These are phyloP conservation scores for Catalaphyllia jardinei DNA, from an alignment of 64 coral and sea anemone species.

Conservation along the genomic window DNA sequence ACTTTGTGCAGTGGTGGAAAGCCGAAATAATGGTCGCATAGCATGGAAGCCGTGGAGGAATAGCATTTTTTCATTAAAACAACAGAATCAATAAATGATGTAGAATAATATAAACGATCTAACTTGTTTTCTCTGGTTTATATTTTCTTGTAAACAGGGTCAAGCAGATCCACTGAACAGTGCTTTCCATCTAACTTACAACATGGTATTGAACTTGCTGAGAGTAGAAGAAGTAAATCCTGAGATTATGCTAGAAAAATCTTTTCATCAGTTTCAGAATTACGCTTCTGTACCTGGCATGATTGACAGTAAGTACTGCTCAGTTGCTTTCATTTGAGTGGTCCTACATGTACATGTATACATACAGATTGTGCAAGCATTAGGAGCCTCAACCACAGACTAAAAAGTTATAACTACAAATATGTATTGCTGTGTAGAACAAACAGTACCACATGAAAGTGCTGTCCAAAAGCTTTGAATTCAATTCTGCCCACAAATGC, in stretches of 20 bases:
- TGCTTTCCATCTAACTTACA: conserved; percentile 96
- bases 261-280: conserved; percentile 98
- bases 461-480: too few species aligned
- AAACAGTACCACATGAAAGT: too few species aligned
- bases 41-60: too few species aligned
- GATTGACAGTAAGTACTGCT: conserved; percentile 80
- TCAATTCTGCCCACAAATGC: too few species aligned
- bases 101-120: too few species aligned
- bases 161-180: conserved; percentile 95
- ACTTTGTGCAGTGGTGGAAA: too few species aligned
- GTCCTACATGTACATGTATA: background rate
- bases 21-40: too few species aligned
- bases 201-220: conserved; percentile 98
- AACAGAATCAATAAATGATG: too few species aligned
- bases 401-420: too few species aligned
- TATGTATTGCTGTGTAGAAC: too few species aligned
- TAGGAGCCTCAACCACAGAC: background rate
- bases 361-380: too few species aligned
- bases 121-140: background rate
- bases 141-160: conserved; percentile 57
- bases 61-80: too few species aligned
- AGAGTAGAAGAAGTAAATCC: conserved; percentile 98
- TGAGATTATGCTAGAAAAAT: conserved; percentile 98
- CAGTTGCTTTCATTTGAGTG: background rate
- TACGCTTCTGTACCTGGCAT: conserved; percentile 88